Conservation (phyloP, 2,888 invertebrate species). For the Hirtodrosophila cameraria region DNA sequence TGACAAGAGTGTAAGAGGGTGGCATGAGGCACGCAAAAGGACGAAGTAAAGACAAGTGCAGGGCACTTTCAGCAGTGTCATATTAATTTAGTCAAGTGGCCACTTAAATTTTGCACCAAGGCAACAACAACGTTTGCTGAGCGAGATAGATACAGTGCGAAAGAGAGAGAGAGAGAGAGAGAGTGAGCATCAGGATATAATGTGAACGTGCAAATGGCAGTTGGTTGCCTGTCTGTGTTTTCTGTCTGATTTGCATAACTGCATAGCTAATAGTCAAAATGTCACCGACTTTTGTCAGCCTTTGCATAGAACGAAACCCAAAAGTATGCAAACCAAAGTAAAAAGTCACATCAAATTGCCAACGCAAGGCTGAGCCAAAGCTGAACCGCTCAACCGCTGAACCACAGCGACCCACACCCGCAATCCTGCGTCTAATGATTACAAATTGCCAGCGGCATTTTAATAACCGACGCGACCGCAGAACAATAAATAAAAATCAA, state of each 20-base stretch:
- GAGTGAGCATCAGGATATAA: conserved; percentile 11
- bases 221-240: conserved; percentile 20
- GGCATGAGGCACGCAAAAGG: no score
- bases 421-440: conserved; percentile 62
- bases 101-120: conserved; percentile 72
- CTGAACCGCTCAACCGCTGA: background rate
- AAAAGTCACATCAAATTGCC: conserved; percentile 13
- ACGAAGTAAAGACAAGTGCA: conserved; percentile 56
- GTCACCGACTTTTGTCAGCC: conserved; percentile 56
- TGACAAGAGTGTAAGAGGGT: background rate
- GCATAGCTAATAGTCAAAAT: conserved; percentile 67
- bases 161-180: no score
- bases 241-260: conserved; percentile 66
- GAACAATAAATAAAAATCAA: conserved; percentile 73
- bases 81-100: conserved; percentile 79
- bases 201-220: conserved; percentile 66
- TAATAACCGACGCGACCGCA: conserved; percentile 72
- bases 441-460: conserved; percentile 76
- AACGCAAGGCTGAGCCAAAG: background rate
- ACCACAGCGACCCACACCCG: background rate
- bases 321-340: conserved; percentile 27
- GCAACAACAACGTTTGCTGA: conserved; percentile 43
- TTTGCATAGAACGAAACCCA: conserved; percentile 10
- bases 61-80: conserved; percentile 72
- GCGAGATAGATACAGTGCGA: background rate